Evolutionary conservation across 2,888 invertebrate genomes (phyloP), one percentile per base, ranked within the genome.

Genomic region (Cheilosia vulpina): DNA sequence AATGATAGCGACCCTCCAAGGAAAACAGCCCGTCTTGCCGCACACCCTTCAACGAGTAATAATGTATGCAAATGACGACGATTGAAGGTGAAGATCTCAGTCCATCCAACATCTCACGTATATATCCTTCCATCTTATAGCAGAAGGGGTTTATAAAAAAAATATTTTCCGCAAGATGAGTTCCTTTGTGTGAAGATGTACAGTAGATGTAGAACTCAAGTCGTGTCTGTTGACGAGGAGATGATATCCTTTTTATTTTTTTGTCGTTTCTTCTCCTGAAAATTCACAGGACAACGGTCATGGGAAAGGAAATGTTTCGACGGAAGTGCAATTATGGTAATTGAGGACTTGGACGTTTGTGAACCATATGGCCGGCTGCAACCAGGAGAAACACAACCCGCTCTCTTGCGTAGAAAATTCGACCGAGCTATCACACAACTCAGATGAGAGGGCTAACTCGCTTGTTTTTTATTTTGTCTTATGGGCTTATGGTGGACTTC

Each of bases 111-210:
- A 13, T 50, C 47, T 50, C 57, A 65, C 38, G n/a, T 31, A 50
- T 58, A 9, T 17, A 43, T 19, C 31, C 24, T 43, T 19, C 31
- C 24, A 19, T 38, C 13, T 15, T 19, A 15, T 50, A 15, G 17
- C 15, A 57, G 34, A 41, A 66, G 21, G 72, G 72, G 72, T 62
- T 63, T 17, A 50, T 7, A 19, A 47, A 47, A 55, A 34, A 69
- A 62, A 78, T 78, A 78, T 78, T 71, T 78, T 78, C 78, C 78
- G 71, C 63, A 63, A 71, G 38, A 63, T 57, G 57, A 71, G 62
- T 71, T 78, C 38, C 63, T 55, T 78, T 78, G 47, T 34, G 27
- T 27, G 24, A 27, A 0, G 24, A 27, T 4, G 4, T 5, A 27
- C 3, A 5, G 24, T 27, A 27, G 24, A 27, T 27, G 3, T 27